Base-by-base conservation (phyloP, 2,797 vertebrate species). In the Scarus forsteni region DNA sequence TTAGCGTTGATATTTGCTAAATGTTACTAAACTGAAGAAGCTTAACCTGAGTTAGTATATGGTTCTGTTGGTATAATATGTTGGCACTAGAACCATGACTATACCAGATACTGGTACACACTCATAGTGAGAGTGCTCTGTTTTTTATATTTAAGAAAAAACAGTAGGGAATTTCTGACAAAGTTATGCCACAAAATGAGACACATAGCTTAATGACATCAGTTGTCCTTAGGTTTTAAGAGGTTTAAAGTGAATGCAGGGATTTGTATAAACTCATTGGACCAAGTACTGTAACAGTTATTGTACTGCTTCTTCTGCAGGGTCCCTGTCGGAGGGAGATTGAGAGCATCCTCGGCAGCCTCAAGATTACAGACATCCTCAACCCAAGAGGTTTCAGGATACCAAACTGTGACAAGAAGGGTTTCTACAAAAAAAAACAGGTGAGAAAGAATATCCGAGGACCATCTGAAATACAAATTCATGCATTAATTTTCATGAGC, bases 341-440 rank as follows among this genome's bases (percentile, higher is more conserved):
- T 88, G 97, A 98, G 72, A 95, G 95, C 76, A 95, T 96, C 13
- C 92, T 99, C 89, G 96, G 95, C 83, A 94, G 92, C 75, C 90
- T 98, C 49, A 99, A 98, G 93, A 95, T 96, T 80, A 89, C 95
- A 77, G 95, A 96, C 66, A 93, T 95, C 72, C 93, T 98, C 79
- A 96, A 95, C 83, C 96, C 96, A 40, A 90, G 94, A 85, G 95
- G 95, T 19, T 90, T 98, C 78, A 96, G 96, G 92, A 97, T 99
- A 88, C 97, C 97, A 78, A 99, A 99, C 92, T 99, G 97, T 87
- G 97, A 99, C 93, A 97, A 96, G 90, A 98, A 96, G 79, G 97
- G 97, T 1, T 99, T 98, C 90, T 99, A 99, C 88, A 98, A 98
- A 95, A 99, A 96, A 91, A 99, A 97, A 75, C 97, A 99, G 95